phyloP scores from a whole-genome alignment of 1,140 invertebrate species.

The Epicauta chinensis region DNA sequence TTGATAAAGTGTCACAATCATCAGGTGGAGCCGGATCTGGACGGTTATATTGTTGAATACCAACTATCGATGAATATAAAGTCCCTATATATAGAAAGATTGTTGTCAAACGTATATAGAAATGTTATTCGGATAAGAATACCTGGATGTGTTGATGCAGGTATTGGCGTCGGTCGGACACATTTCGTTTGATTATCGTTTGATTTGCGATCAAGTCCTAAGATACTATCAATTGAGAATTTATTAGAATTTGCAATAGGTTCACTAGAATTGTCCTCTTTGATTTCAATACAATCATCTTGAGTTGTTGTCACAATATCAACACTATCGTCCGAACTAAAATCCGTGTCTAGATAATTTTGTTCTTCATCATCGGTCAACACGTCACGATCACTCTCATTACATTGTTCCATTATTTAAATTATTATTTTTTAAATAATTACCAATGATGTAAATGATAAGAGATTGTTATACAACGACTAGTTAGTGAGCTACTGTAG shows the following conservation, averaged over 20 bases:
- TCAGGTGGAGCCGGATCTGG: conserved; percentile 27
- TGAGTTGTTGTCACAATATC: conserved; percentile 21
- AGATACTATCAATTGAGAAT: conserved; percentile 40
- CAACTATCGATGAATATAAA: conserved; percentile 31
- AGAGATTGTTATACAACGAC: conserved; percentile 10
- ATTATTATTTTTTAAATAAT: not conserved
- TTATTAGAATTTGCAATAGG: conserved; percentile 29
- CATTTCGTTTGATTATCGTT: conserved; percentile 23
- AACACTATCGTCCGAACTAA: conserved; percentile 23
- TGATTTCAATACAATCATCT: conserved; percentile 24
- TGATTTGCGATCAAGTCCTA: conserved; percentile 27
- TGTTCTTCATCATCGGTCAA: conserved; percentile 3
- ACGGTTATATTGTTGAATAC: conserved; percentile 26
- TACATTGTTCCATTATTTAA: conserved; percentile 6
- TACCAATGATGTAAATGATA: conserved; percentile 16
- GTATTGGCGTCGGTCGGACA: conserved; percentile 31
- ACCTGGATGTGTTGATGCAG: conserved; percentile 15
- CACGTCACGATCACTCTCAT: conserved; percentile 10
- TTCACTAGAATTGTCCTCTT: conserved; percentile 15
- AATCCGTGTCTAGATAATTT: conserved; percentile 10
- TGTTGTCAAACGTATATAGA: not conserved
- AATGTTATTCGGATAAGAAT: too few species aligned
- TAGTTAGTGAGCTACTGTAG: conserved; percentile 23
- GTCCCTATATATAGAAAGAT: conserved; percentile 18
- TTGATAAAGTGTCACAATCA: conserved; percentile 18